Evolutionary conservation across 2,888 invertebrate genomes (phyloP), one percentile per base, ranked within the genome.

Genomic region (Petrolisthes cinctipes): DNA sequence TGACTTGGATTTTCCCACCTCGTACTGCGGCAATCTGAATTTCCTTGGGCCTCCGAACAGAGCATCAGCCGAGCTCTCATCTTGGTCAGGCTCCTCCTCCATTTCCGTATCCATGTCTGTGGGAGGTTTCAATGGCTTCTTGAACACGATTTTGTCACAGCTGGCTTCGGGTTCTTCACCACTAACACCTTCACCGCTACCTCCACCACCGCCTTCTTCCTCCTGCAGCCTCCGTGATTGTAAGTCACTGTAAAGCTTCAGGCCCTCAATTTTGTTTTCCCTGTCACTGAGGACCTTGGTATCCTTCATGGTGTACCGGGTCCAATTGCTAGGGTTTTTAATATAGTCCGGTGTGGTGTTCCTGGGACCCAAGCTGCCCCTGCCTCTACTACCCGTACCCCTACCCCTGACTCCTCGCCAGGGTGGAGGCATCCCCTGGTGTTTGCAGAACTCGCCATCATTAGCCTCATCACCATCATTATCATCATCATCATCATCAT

Each of bases 301-400:
- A 53, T 85, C 85, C 54, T 54, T 76, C 82, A 88, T 88, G 73
- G 14, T 78, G 78, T 88, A 88, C 0, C 78, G 20, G 4, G 85
- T 88, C 88, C 88, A 88, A 5, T 88, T 88, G 11, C 85, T 68
- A 1, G 88, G 88, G 20, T 88, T 81, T 78, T 88, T 88, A 11
- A 88, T 76, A 56, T 76, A 88, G 51, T 88, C 88, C 23, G 88
- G 88, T 14, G 88, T 87, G 71, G 20, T 66, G 75, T 87, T 87
- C 37, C 80, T 83, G 4, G 87, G 83, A 11, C 85, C 88, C 54
- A 11, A 54, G 14, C 11, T 11, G n/a, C 82, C 66, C 53, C 85
- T 82, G 11, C 51, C 57, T 37, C 37, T 37, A 37, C 0, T 37
- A 14, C 57, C 68, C 51, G 54, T 51, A 20, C 73, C 20, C 9